Evolutionary conservation across 2,797 vertebrate genomes (phyloP).

Genomic region (Lates japonicus): DNA sequence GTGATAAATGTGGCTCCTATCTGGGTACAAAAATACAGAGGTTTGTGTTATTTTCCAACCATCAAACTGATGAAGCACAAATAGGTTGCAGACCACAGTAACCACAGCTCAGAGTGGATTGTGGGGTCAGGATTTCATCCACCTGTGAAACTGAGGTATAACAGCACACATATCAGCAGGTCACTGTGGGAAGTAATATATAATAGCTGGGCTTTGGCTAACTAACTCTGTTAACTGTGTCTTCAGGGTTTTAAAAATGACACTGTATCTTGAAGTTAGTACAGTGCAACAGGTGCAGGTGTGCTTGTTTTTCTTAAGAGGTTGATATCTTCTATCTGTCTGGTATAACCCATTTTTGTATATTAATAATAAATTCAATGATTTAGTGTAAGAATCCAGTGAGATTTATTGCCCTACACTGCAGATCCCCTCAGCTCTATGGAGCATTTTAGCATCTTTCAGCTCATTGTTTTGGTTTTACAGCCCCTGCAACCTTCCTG

Average conservation of each 20-base stretch:
- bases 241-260: background rate
- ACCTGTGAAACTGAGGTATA: background rate
- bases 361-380: no score
- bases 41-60: background rate
- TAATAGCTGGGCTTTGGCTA: background rate
- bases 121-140: background rate
- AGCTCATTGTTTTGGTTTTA: no score
- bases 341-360: background rate
- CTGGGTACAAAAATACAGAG: background rate
- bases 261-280: background rate
- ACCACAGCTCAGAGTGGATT: background rate
- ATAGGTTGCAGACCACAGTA: background rate
- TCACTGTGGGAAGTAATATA: background rate
- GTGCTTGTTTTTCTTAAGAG: no score
- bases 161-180: background rate
- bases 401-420: no score
- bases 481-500: no score
- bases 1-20: background rate
- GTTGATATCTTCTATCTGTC: background rate
- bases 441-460: no score
- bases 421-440: no score
- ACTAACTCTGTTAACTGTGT: background rate
- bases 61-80: background rate
- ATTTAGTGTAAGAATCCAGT: no score
- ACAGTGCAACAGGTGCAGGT: background rate